phyloP scores from a whole-genome alignment of 2,888 invertebrate genomes.

The Hirtodrosophila confusa region DNA sequence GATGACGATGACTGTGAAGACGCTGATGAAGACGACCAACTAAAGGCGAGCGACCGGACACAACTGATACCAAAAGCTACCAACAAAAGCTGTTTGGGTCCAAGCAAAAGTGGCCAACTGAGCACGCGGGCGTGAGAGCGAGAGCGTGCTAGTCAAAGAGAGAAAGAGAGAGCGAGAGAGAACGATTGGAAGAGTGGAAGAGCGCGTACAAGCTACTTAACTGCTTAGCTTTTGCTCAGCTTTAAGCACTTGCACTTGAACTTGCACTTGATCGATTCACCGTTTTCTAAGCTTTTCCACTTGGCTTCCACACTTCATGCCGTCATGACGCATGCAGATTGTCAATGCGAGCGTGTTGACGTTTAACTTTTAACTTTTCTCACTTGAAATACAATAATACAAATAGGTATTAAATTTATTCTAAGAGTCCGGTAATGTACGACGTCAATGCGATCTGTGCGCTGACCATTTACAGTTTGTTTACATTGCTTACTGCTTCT shows the following conservation, averaged over 20 bases:
- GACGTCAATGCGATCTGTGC: slow-evolving; percentile 5
- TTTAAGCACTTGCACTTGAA: slow-evolving; percentile 10
- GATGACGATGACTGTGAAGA: not conserved
- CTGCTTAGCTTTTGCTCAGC: slow-evolving; percentile 5
- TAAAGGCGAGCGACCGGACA: slow-evolving; percentile 38
- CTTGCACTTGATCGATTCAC: slow-evolving; percentile 33
- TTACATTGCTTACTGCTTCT: slow-evolving; percentile 14
- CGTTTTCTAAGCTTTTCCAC: slow-evolving; percentile 16
- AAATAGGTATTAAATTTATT: not conserved
- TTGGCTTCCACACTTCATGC: not conserved
- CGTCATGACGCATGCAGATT: slow-evolving; percentile 7
- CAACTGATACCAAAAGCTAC: slow-evolving; percentile 45
- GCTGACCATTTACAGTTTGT: slow-evolving; percentile 15
- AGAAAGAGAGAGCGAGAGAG: not conserved
- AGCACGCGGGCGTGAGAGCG: slow-evolving; percentile 2
- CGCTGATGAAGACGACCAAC: slow-evolving; percentile 11
- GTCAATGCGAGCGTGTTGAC: not conserved
- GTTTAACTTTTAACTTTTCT: not conserved
- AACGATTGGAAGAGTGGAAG: not conserved
- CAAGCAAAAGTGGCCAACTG: slow-evolving; percentile 30
- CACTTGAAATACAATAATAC: slow-evolving; percentile 6
- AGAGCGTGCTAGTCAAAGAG: not conserved
- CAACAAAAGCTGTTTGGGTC: slow-evolving; percentile 33
- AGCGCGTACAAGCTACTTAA: not conserved
- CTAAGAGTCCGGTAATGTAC: not conserved